Percentiles rank a stretch among this genome's conserved stretches.
Evolutionary conservation across 2,888 invertebrate species (phyloP).

Genomic region (Nephrotoma flavescens): DNA sequence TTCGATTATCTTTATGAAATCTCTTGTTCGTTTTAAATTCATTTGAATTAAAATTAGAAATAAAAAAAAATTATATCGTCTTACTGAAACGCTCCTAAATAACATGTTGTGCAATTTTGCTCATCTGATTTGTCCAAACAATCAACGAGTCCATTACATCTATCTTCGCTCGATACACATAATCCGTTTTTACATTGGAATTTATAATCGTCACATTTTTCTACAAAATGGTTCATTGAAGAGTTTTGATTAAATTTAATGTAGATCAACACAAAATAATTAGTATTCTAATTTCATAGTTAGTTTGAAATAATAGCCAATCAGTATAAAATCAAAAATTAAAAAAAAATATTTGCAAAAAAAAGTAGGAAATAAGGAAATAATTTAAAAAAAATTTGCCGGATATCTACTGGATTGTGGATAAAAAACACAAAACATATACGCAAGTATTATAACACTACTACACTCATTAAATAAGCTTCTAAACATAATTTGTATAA

Average conservation of each 20-base stretch:
- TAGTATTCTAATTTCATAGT: neutral
- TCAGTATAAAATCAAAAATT: neutral
- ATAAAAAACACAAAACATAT: neutral
- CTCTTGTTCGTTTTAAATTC: constrained; percentile 6
- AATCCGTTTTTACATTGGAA: constrained; percentile 43
- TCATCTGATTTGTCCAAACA: constrained; percentile 53
- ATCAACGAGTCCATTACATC: constrained; percentile 23
- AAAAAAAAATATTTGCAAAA: neutral
- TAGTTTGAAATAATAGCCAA: neutral
- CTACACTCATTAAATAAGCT: constrained; percentile 19
- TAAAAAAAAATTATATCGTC: constrained; percentile 13
- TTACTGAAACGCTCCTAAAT: constrained; percentile 30
- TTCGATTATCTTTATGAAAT: constrained; percentile 4
- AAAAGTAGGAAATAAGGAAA: neutral
- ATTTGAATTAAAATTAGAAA: constrained; percentile 2
- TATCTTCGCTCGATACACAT: constrained; percentile 39
- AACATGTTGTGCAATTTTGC: constrained; percentile 31
- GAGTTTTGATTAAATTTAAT: neutral
- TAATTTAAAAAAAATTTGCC: neutral
- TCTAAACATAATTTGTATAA: neutral
- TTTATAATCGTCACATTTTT: constrained; percentile 15
- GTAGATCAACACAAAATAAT: constrained; percentile 7
- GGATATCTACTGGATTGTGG: neutral
- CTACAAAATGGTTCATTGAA: neutral
- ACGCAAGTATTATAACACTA: constrained; percentile 19